phyloP scores from a whole-genome alignment of 2,797 vertebrate species.

The Cossypha caffra region DNA sequence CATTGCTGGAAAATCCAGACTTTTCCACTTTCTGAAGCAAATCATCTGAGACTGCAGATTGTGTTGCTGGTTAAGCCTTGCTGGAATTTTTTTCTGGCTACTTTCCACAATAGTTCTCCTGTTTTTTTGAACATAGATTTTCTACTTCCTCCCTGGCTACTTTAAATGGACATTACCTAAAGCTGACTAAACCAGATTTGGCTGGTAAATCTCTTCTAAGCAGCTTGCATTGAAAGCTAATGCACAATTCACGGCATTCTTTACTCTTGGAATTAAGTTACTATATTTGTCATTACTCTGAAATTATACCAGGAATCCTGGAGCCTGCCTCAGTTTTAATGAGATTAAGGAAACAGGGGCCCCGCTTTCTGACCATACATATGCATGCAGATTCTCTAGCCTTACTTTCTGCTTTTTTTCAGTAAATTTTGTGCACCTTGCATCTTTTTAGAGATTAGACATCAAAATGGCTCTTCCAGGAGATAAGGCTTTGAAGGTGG shows the following conservation, averaged over 20 bases:
- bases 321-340: not conserved
- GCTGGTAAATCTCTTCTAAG: constrained; percentile 41
- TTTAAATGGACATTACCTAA: constrained; percentile 28
- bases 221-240: constrained; percentile 21
- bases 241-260: not conserved
- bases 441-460: not conserved
- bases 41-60: not conserved
- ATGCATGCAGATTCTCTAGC: not conserved
- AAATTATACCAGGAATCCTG: not conserved
- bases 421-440: not conserved
- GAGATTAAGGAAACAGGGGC: not conserved
- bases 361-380: not conserved
- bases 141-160: not conserved
- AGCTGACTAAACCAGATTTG: constrained; percentile 53
- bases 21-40: not conserved
- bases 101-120: not conserved
- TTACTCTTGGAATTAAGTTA: constrained; percentile 8
- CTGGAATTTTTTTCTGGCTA: not conserved
- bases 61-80: not conserved
- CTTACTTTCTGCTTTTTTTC: not conserved
- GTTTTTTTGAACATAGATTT: not conserved
- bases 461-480: not conserved
- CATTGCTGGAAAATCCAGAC: not conserved
- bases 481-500: not conserved
- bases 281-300: not conserved